Evolutionary conservation across 2,888 invertebrate genomes (phyloP), one percentile per base, ranked within the genome.

Genomic region (Helleia helle): DNA sequence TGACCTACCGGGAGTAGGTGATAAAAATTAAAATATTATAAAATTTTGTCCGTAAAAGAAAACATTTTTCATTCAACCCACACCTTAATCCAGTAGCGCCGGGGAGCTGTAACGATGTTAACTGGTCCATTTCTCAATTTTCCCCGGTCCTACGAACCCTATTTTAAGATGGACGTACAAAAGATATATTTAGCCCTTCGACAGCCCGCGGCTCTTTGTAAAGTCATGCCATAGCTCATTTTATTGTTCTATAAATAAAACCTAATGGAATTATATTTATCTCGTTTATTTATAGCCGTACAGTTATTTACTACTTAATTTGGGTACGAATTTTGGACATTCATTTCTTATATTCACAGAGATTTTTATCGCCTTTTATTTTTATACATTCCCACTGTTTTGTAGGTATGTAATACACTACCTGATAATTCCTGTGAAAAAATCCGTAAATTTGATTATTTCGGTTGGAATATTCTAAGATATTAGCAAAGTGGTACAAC

Each of bases 81-180:
- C 58, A 71, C 59, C 45, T 57, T 67, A 68, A 71, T 66, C 66
- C 65, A 62, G 69, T 64, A 58, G 62, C 71, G 58, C 58, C 58
- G 50, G 80, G 75, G 74, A 62, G 70, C 60, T 60, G 71, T 84
- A 85, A 85, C 79, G 59, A 76, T 62, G 79, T 85, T 85, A 85
- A 68, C 74, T 80, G 83, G 83, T 76, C 81, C 84, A 85, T 85
- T 85, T 84, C 84, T 83, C 84, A 84, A 84, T 84, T 83, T 79
- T 66, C 61, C 64, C 66, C 60, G 61, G 62, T 56, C 59, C 55
- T 57, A 56, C 58, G 46, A 46, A 66, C 71, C 75, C 69, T 65
- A 63, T 64, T 66, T 67, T 60, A 60, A 68, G 71, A 70, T 71
- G 75, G 75, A 71, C 71, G 71, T 56, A 68, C 69, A 67, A 69